Conservation (phyloP, 1,140 invertebrate species). For the Marisa cornuarietis region DNA sequence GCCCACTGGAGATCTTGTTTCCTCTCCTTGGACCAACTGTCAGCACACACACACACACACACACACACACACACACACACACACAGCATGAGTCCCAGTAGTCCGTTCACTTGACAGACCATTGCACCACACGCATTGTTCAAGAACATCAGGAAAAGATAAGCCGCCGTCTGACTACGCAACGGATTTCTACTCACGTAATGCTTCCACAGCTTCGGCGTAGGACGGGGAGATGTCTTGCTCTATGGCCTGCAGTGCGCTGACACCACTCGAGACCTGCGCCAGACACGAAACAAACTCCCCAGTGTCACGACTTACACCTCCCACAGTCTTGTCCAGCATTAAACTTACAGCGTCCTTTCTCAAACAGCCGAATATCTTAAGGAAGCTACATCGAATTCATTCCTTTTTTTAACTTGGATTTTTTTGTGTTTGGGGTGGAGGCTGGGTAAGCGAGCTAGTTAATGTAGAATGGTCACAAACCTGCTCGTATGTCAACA, state of each 20-base stretch:
- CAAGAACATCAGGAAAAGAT: background rate
- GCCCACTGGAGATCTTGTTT: background rate
- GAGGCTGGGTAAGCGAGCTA: background rate
- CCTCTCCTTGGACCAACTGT: constrained; percentile 4
- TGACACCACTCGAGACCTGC: constrained; percentile 31
- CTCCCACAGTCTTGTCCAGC: too few species aligned
- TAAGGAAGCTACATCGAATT: background rate
- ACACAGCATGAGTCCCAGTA: too few species aligned
- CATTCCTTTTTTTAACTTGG: background rate
- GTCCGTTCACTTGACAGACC: background rate
- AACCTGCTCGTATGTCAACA: constrained; percentile 42
- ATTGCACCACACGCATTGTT: too few species aligned
- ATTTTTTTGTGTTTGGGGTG: background rate
- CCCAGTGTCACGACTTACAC: too few species aligned
- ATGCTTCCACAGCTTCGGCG: constrained; percentile 23
- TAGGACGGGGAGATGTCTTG: constrained; percentile 29
- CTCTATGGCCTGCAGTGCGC: constrained; percentile 16
- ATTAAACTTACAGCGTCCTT: too few species aligned
- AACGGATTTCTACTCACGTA: constrained; percentile 19
- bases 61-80: too few species aligned
- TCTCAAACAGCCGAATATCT: too few species aligned
- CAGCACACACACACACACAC: background rate
- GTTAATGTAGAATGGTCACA: background rate
- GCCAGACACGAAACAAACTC: background rate
- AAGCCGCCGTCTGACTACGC: background rate